Evolutionary conservation across 2,888 invertebrate genomes (phyloP), one percentile per base, ranked within the genome.

Genomic region (Lasioglossum morio): DNA sequence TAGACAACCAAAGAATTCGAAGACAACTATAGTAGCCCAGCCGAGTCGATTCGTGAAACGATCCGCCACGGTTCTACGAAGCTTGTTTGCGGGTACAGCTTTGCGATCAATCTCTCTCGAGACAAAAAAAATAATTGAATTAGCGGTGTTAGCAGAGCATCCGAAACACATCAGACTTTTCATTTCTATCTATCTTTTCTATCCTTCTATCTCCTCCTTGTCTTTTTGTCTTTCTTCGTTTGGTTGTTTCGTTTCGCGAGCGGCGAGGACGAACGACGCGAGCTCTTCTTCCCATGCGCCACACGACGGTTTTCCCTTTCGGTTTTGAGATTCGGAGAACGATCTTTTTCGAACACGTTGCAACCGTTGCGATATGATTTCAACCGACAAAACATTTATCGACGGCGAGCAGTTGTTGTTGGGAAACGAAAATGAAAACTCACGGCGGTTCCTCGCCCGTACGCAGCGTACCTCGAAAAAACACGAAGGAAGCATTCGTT

Each of bases 271-370:
- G 19, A 83, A 75, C 72, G 79, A 84, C 76, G 79, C 40, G 79
- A 79, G 72, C 78, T 16, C 2, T 19, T 76, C 72, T 63, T 79
- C 40, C 57, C 53, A 23, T n/a, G 63, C 60, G 3, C 34, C 34
- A 34, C 16, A 63, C 48, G 48, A 30, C 69, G 66, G 1, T 46
- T 8, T 85, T 69, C 46, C 40, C 63, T 23, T 63, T 57, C 77
- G 75, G 40, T 46, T 48, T 46, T 79, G 85, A 85, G 84, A 85
- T 85, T 85, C 84, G 72, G 48, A 43, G 43, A 43, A 43, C 74
- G 57, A 53, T 57, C 43, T 75, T 79, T 79, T 72, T 53, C 57
- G 53, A 76, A 72, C 30, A 30, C 27, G 19, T 63, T 30, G 30
- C 60, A 30, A 19, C 7, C 7, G 57, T 81, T 43, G 46, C 66